Evolutionary conservation across 1,140 invertebrate species (phyloP).

Genomic region (Pseudomyrmex sp.): DNA sequence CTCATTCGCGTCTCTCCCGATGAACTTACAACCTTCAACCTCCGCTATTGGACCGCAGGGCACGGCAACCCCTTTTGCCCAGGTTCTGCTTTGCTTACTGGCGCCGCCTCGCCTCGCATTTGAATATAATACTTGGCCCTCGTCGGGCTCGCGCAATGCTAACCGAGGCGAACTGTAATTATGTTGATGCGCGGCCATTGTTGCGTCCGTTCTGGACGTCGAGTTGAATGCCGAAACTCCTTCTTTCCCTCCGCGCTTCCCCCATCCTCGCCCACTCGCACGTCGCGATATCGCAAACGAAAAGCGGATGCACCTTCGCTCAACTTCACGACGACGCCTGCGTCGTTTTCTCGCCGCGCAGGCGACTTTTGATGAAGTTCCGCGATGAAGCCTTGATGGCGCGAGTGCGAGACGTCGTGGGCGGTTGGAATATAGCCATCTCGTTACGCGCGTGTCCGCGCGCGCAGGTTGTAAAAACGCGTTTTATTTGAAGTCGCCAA

Average conservation of each 20-base stretch:
- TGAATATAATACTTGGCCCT: conserved; percentile 83
- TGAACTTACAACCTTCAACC: conserved; percentile 79
- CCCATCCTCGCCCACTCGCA: conserved; percentile 69
- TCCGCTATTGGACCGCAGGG: conserved; percentile 67
- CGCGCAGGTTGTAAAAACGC: neutral
- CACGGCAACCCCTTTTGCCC: conserved; percentile 74
- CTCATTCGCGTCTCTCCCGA: conserved; percentile 47
- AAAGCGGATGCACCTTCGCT: conserved; percentile 57
- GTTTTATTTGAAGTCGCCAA: neutral
- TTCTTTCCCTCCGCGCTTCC: conserved; percentile 64
- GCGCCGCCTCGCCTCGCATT: conserved; percentile 79
- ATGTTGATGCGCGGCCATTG: conserved; percentile 82
- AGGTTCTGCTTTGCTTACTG: conserved; percentile 68
- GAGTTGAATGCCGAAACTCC: conserved; percentile 70
- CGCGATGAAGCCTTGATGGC: conserved; percentile 12
- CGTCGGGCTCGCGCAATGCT: conserved; percentile 69
- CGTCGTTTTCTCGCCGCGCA: conserved; percentile 10
- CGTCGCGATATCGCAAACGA: conserved; percentile 42
- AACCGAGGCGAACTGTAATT: conserved; percentile 82
- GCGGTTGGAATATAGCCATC: conserved; percentile 1
- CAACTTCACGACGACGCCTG: conserved; percentile 23
- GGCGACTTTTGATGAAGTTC: conserved; percentile 8
- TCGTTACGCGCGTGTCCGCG: neutral
- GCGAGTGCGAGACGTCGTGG: neutral
- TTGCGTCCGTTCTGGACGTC: conserved; percentile 71